Evolutionary conservation across 2,797 vertebrate species (phyloP), one percentile per base, ranked within the genome.

Genomic region (Rhinogobio ventralis): DNA sequence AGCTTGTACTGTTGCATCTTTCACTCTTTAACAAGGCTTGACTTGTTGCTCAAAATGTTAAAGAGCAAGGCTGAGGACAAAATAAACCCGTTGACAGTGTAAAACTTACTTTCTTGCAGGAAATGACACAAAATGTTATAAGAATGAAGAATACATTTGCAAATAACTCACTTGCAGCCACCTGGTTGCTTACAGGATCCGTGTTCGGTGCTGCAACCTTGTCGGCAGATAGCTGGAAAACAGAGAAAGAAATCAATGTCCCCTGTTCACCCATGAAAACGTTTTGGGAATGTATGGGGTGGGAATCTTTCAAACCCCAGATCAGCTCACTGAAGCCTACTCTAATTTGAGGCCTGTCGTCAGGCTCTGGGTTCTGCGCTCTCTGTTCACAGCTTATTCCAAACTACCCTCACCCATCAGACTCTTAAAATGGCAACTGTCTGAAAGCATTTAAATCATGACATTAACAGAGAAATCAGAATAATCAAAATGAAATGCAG

Each of bases 161-260:
- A 94, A 39, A 85, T 72, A 78, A 92, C 93, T 97, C 97, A 99
- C 98, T 96, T 98, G 97, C 98, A 99, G 90, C 95, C 97, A 88
- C 97, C 98, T 25, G 98, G 98, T 89, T 95, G 92, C 91, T 97
- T 97, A 91, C 98, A 99, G 28, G 96, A 97, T 46, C 98, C 98
- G 14, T 99, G 98, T 91, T 97, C 97, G 51, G 95, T 95, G 94
- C 96, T 99, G 94, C 98, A 99, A 91, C 97, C 98, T 93, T 99
- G 97, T 85, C 97, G 96, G 92, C 98, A 99, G 91, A 99, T 99
- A 28, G 98, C 98, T 99, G 91, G 49, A n/a, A 81, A 79, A 79
- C 7, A 85, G 7, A 77, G 53, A 86, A 45, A 83, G 7, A 77
- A n/a, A n/a, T 55, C 57, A 81, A 81, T 0, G 2, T 71, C 20